Conservation (phyloP, 2,888 invertebrate genomes). For the Scrobipalpa costella region DNA sequence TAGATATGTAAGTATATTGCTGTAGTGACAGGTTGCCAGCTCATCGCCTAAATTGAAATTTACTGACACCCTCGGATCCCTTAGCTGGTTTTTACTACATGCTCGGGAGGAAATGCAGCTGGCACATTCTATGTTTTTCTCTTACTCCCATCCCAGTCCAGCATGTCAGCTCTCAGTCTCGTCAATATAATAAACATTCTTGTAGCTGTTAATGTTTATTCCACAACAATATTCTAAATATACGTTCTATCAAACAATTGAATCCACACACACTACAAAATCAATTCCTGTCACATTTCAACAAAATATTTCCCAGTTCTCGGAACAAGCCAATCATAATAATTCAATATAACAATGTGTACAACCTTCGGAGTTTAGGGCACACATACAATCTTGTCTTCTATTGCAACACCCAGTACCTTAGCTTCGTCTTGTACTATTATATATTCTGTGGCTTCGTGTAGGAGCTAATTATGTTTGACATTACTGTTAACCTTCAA, state of each 20-base stretch:
- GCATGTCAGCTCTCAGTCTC: too few relatives aligned
- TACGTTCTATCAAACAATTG: not conserved
- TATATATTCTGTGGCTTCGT: conserved; percentile 36
- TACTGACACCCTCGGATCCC: too few relatives aligned
- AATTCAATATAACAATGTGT: conserved; percentile 23
- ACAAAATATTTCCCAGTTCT: not conserved
- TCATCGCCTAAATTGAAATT: too few relatives aligned
- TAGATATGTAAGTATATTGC: too few relatives aligned
- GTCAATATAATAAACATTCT: too few relatives aligned
- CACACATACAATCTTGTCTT: conserved; percentile 52
- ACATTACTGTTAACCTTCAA: conserved; percentile 41
- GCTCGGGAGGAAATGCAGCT: too few relatives aligned
- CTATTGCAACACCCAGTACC: conserved; percentile 25
- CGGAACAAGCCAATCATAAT: conserved; percentile 1
- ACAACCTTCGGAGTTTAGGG: conserved; percentile 39
- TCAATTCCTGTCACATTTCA: not conserved
- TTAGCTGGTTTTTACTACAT: too few relatives aligned
- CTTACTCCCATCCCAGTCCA: too few relatives aligned
- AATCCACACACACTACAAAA: not conserved
- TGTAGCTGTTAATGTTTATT: too few relatives aligned
- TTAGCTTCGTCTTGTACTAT: conserved; percentile 1
- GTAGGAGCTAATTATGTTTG: conserved; percentile 67
- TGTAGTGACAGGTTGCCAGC: too few relatives aligned
- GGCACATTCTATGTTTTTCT: too few relatives aligned
- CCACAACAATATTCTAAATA: too few relatives aligned